These are phyloP conservation scores for Octomys mimax DNA, from an alignment of 2,797 vertebrate species.

Conservation along the genomic window DNA sequence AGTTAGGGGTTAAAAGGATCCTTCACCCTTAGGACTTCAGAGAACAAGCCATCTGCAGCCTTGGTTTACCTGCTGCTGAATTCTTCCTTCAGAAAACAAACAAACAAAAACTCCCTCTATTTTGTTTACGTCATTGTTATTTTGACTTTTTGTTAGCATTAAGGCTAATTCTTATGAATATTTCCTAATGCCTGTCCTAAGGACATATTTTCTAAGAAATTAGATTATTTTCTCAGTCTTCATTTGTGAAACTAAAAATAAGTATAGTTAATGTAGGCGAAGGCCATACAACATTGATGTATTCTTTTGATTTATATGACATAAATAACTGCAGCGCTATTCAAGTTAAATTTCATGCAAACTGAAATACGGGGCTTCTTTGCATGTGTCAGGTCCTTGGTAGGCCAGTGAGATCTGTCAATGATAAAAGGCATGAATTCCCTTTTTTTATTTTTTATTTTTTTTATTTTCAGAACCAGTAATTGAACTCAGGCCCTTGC, in stretches of 20 bases:
- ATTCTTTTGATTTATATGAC: constrained; percentile 11
- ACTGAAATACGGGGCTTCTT: background rate
- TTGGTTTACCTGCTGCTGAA: background rate
- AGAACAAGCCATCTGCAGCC: background rate
- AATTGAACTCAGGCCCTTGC: no score
- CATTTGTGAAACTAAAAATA: constrained; percentile 16
- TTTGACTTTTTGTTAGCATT: constrained; percentile 30
- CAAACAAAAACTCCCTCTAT: background rate
- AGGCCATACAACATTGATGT: background rate
- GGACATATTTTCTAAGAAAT: constrained; percentile 18
- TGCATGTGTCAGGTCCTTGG: background rate
- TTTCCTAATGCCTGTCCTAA: background rate
- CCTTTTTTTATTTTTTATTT: background rate
- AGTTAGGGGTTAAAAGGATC: background rate
- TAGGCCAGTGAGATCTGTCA: background rate
- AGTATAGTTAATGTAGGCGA: background rate
- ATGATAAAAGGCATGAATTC: background rate
- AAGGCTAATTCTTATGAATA: background rate
- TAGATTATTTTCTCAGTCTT: constrained; percentile 23
- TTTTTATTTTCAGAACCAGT: no score
- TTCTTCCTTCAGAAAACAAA: constrained; percentile 51
- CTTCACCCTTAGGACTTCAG: background rate
- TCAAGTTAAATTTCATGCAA: background rate
- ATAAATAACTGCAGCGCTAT: background rate
- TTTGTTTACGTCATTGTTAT: constrained; percentile 2